phyloP scores from a whole-genome alignment of 2,113 vertebrate species.

The Misgurnus mizolepis region DNA sequence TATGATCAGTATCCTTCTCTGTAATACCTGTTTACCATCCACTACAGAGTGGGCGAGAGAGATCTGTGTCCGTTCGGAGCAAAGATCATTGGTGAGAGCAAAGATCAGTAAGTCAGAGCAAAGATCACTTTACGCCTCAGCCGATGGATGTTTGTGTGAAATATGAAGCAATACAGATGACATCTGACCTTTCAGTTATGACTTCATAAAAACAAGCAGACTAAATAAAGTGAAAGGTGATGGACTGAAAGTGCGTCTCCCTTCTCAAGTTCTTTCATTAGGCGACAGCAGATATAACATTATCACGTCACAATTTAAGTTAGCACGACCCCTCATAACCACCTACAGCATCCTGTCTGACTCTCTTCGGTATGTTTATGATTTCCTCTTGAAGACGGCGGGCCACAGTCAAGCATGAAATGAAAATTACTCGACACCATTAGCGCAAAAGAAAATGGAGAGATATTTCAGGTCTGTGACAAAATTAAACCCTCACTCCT shows the following conservation, averaged over 20 bases:
- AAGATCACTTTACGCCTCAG: background rate
- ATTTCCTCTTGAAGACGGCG: background rate
- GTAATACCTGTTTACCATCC: conserved; percentile 48
- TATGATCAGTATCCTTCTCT: conserved; percentile 68
- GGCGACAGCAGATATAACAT: conserved; percentile 12
- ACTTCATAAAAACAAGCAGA: background rate
- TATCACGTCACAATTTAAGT: conserved; percentile 29
- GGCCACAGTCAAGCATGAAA: conserved; percentile 9
- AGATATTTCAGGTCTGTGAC: conserved; percentile 20
- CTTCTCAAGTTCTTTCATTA: conserved; percentile 9
- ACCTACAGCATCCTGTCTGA: background rate
- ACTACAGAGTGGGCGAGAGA: conserved; percentile 14
- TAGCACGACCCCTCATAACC: background rate
- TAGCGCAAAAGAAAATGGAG: conserved; percentile 13
- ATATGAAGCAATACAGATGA: background rate
- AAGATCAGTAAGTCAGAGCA: background rate
- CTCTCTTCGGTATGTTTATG: background rate
- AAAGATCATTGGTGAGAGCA: background rate
- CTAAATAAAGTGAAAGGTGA: background rate
- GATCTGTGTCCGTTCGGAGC: background rate
- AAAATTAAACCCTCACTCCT: conserved; percentile 31
- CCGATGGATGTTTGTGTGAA: background rate
- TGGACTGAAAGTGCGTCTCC: background rate
- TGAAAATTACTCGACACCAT: conserved; percentile 21
- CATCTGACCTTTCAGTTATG: background rate